Evolutionary conservation across 2,113 vertebrate genomes (phyloP).

Genomic region (Poeciliopsis turrubarensis): DNA sequence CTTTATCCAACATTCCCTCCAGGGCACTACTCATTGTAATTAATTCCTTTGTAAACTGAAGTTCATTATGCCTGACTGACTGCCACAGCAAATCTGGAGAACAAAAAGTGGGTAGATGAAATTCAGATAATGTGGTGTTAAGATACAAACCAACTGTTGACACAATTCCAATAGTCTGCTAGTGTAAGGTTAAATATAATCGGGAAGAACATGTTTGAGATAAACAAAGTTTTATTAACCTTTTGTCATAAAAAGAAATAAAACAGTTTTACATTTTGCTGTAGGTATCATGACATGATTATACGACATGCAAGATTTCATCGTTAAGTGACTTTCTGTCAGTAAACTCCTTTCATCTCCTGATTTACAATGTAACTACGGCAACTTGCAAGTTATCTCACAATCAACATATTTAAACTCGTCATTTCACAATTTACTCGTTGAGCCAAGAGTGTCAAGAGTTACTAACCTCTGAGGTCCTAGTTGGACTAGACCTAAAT

Average conservation of each 20-base stretch:
- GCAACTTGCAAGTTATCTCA: slow-evolving; percentile 24
- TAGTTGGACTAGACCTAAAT: slow-evolving; percentile 2
- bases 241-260: not conserved
- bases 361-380: slow-evolving; percentile 43
- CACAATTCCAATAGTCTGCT: slow-evolving; percentile 3
- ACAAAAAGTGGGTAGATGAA: slow-evolving; percentile 1
- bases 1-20: not conserved
- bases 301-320: slow-evolving; percentile 19
- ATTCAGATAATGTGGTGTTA: not conserved
- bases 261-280: not conserved
- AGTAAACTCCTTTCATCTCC: slow-evolving; percentile 16
- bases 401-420: slow-evolving; percentile 25
- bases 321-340: slow-evolving; percentile 18
- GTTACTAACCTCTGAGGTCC: slow-evolving; percentile 17
- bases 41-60: slow-evolving; percentile 13
- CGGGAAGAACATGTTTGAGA: not conserved
- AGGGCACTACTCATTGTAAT: slow-evolving; percentile 20
- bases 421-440: slow-evolving; percentile 41
- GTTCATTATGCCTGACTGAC: slow-evolving; percentile 2
- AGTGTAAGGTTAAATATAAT: not conserved
- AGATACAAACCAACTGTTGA: not conserved
- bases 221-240: not conserved
- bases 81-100: not conserved
- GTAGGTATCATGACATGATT: slow-evolving; percentile 9
- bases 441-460: slow-evolving; percentile 1